A percentile compares a stretch with the other conserved stretches of the same genome.
phyloP scores from a whole-genome alignment of 2,797 vertebrate genomes.

The Chaunax sp. region DNA sequence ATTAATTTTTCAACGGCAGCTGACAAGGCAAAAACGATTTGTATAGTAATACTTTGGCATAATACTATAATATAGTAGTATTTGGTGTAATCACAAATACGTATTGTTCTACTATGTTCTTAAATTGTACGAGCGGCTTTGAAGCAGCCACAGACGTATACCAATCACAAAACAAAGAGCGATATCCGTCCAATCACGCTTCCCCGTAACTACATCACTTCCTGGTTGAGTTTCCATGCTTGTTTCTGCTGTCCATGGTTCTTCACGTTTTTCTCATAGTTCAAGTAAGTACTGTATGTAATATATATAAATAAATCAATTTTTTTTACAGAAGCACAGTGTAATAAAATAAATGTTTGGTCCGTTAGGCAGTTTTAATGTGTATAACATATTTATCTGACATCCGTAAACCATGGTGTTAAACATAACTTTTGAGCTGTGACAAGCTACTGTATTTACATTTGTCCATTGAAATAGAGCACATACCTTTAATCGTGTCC shows the following conservation, averaged over 20 bases:
- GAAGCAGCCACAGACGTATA: not conserved
- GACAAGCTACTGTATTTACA: not conserved
- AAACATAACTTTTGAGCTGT: not conserved
- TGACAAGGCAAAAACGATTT: not conserved
- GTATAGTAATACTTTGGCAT: no score
- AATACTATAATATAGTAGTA: not conserved
- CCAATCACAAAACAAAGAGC: slow-evolving; percentile 54
- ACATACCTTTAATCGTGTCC: no score
- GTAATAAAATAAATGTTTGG: no score
- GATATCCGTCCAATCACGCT: slow-evolving; percentile 56
- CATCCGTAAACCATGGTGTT: no score
- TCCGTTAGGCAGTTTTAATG: not conserved
- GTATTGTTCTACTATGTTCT: not conserved
- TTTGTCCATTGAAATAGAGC: not conserved
- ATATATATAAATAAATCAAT: no score
- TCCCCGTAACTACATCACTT: slow-evolving; percentile 23
- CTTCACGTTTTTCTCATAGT: slow-evolving; percentile 6
- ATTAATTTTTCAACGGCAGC: not conserved
- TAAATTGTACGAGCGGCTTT: not conserved
- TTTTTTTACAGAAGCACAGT: no score
- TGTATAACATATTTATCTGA: not conserved
- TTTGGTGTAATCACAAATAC: not conserved
- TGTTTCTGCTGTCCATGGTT: not conserved
- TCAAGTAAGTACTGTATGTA: slow-evolving; percentile 46
- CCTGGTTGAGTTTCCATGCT: slow-evolving; percentile 63